Base-by-base conservation (phyloP, 1,140 invertebrate species). In the Macrostomum lignano region DNA sequence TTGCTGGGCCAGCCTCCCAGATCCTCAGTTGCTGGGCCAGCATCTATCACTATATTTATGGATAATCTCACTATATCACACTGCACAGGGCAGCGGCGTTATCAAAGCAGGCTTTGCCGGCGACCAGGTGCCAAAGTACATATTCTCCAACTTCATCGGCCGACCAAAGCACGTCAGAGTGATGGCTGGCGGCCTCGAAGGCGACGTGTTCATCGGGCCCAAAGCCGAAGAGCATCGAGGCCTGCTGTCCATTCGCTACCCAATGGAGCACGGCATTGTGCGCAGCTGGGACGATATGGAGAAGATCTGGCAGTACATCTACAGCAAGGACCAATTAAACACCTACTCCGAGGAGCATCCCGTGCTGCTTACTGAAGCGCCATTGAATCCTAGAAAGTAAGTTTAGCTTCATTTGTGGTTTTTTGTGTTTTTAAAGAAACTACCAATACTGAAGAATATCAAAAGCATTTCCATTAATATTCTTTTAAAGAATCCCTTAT, bases 261-360 rank as follows among this genome's bases (percentile, higher is more conserved):
- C 91, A 19, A 98, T 98, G 86, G 88, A 98, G 59, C 88, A 98
- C 61, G 88, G 91, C 3, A 84, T 94, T 44, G 82, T 98, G 1
- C 93, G 74, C 26, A 84, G 96, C 51, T 98, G 91, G 91, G 93
- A 91, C 61, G 91, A 98, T 46, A 98, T 98, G 88, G 86, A 96
- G 52, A 63, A 74, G 46, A 88, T 98, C 42, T 98, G 91, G 91
- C 77, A 77, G 47, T 94, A 94, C 50, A 79, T 96, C 46, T 98
- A 96, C 55, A 61, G 56, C 17, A 58, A 54, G 65, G 82, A 94
- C 56, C 81, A 94, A 58, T 61, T 94, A 36, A 77, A 91, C 42
- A 93, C 81, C 34, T 93, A 91, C 60, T 73, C 82, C 31, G 86
- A 93, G 62, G 91, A 98, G 60, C 88, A 98, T 68, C 88, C 88